Percentiles rank a stretch among this genome's conserved stretches.
phyloP scores from a whole-genome alignment of 1,140 invertebrate genomes.

The Formica exsecta region DNA sequence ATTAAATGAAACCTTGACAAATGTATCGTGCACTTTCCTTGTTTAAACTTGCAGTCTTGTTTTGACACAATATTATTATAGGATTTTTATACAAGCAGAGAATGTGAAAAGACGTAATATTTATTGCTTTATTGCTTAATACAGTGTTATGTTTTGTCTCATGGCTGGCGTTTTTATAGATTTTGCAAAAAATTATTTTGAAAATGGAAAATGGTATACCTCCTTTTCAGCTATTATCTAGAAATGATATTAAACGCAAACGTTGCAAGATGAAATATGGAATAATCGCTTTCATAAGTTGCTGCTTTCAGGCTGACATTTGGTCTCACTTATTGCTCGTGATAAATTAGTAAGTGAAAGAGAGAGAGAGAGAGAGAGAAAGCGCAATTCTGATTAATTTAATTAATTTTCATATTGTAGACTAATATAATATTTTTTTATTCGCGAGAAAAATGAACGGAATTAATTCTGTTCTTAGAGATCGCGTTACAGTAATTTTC shows the following conservation, averaged over 20 bases:
- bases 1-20: neutral
- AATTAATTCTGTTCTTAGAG: conserved; percentile 12
- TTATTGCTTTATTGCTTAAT: neutral
- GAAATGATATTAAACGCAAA: neutral
- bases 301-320: neutral
- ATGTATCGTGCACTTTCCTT: neutral
- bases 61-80: neutral
- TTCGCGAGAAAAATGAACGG: neutral
- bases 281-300: conserved; percentile 44
- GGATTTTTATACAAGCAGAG: neutral
- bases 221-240: conserved; percentile 33
- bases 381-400: conserved; percentile 52
- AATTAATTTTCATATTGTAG: conserved; percentile 13
- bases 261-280: conserved; percentile 1
- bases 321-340: neutral
- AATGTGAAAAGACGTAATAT: conserved; percentile 15
- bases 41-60: neutral
- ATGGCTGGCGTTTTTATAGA: neutral
- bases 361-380: conserved; percentile 17
- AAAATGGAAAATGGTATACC: neutral
- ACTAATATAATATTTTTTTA: conserved; percentile 15
- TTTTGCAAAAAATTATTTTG: conserved; percentile 22
- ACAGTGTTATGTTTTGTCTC: neutral
- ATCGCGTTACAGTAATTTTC: neutral
- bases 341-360: neutral